Conservation (phyloP, 2,113 vertebrate species). For the Grammomys surdaster region DNA sequence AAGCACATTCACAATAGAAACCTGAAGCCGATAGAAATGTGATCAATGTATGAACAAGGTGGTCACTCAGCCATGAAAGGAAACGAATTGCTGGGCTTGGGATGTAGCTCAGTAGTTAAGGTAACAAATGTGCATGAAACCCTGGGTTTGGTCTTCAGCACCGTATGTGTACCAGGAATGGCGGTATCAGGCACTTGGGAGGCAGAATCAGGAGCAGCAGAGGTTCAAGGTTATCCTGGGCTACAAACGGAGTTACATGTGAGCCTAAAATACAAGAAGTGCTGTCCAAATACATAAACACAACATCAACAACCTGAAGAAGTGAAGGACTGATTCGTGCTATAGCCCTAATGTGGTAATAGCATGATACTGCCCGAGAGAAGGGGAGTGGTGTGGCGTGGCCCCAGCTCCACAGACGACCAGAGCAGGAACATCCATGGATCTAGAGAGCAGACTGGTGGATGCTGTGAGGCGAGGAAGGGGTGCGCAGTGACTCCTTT, state of each 20-base stretch:
- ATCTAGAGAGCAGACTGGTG: not conserved
- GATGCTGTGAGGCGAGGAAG: not conserved
- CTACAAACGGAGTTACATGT: not conserved
- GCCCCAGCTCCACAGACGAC: not conserved
- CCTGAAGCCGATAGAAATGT: not conserved
- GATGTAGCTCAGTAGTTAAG: not conserved
- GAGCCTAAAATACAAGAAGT: not conserved
- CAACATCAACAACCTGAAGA: not conserved
- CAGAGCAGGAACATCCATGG: not conserved
- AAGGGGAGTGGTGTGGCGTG: not conserved
- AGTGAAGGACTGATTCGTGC: not conserved
- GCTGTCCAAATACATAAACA: not conserved
- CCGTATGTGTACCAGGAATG: not conserved
- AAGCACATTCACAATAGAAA: not conserved
- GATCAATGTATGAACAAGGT: not conserved
- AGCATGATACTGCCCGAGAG: not conserved
- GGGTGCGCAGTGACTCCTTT: not conserved
- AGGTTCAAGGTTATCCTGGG: not conserved
- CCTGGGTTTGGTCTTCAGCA: not conserved
- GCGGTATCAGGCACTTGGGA: not conserved
- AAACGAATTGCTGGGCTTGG: not conserved
- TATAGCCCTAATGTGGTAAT: not conserved
- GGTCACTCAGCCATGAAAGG: not conserved
- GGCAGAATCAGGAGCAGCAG: not conserved
- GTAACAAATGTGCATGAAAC: not conserved